Conservation (phyloP, 2,113 vertebrate species). For the Chrysemys picta region DNA sequence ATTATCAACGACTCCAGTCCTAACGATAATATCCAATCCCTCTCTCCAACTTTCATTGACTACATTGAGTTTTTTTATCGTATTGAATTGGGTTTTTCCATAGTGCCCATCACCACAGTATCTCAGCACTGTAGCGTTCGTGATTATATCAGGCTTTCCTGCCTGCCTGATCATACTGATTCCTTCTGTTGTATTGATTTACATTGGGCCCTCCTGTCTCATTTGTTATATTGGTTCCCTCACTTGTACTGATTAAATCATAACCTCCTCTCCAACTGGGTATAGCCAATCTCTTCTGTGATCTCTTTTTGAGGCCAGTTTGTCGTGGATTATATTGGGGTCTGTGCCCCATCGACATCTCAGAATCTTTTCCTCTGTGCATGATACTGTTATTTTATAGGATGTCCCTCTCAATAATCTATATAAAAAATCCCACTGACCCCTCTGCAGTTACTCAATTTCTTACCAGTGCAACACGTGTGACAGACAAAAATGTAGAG, state of each 20-base stretch:
- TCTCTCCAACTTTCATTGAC: neutral
- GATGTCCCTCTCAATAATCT: neutral
- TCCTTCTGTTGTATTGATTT: neutral
- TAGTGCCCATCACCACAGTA: neutral
- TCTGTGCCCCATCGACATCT: neutral
- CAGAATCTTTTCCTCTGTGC: neutral
- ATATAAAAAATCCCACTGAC: neutral
- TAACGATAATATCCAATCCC: neutral
- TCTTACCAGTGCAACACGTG: neutral
- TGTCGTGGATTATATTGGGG: neutral
- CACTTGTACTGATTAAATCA: neutral
- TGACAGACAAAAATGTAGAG: neutral
- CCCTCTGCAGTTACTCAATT: neutral
- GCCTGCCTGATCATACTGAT: accelerated
- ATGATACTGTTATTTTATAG: neutral
- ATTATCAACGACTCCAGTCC: neutral
- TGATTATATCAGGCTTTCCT: neutral
- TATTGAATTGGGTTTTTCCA: neutral
- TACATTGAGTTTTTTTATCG: neutral
- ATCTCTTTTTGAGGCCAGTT: neutral
- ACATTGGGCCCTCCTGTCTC: neutral
- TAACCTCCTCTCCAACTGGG: neutral
- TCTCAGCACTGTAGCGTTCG: neutral
- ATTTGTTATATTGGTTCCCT: neutral
- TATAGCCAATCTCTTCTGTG: neutral